Evolutionary conservation across 2,888 invertebrate genomes (phyloP).

Genomic region (Bruchidius siliquastri): DNA sequence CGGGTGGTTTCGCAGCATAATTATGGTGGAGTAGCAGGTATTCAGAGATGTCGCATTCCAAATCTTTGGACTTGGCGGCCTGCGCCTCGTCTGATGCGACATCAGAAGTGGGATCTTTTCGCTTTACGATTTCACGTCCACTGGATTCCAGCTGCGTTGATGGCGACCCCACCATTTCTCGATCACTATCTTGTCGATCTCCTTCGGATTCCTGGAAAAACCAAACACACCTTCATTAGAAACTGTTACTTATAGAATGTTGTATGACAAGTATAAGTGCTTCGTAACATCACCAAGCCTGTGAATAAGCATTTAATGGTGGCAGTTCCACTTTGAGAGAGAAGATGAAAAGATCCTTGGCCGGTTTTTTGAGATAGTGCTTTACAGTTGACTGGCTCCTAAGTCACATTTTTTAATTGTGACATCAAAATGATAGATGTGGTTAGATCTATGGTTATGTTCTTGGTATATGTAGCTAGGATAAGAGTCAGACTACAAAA

Average conservation of each 20-base stretch:
- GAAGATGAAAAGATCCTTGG: no score
- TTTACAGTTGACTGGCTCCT: no score
- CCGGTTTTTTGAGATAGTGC: no score
- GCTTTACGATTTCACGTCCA: slow-evolving; percentile 48
- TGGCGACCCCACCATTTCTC: slow-evolving; percentile 83
- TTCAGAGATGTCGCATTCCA: slow-evolving; percentile 37
- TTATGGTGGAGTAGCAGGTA: slow-evolving; percentile 42
- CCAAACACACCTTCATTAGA: neutral
- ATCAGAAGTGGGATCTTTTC: slow-evolving; percentile 8
- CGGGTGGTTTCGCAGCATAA: slow-evolving; percentile 36
- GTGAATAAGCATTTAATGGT: neutral
- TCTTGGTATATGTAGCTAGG: no score
- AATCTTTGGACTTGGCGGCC: slow-evolving; percentile 28
- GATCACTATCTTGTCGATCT: slow-evolving; percentile 53
- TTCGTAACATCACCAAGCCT: neutral
- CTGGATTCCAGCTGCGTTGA: slow-evolving; percentile 80
- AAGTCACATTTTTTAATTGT: no score
- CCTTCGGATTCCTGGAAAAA: slow-evolving; percentile 43
- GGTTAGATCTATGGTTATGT: no score
- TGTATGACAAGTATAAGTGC: neutral
- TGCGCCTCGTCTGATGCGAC: neutral
- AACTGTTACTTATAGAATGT: neutral
- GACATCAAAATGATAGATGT: no score
- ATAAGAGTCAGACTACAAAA: no score
- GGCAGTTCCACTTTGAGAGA: no score